Conservation (phyloP, 2,113 vertebrate species). For the Nyctereutes procyonoides region DNA sequence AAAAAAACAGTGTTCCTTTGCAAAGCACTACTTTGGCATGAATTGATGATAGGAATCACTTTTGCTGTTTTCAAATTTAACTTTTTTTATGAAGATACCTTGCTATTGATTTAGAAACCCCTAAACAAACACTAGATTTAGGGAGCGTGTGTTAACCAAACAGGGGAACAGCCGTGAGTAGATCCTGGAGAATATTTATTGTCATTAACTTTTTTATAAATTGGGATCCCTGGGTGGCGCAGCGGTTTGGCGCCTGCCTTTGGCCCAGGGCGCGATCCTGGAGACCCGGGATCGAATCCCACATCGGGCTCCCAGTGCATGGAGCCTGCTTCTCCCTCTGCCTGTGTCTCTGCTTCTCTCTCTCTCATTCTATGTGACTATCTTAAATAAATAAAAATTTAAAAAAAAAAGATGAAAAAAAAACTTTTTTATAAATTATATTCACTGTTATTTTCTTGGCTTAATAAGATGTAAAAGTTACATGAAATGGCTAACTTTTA, state of each 20-base stretch:
- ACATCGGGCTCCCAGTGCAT: too few relatives aligned
- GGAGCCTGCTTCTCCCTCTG: too few relatives aligned
- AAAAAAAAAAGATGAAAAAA: too few relatives aligned
- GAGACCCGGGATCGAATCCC: too few relatives aligned
- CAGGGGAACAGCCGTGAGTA: not conserved
- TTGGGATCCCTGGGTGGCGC: too few relatives aligned
- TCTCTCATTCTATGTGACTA: too few relatives aligned
- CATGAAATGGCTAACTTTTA: not conserved
- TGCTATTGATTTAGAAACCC: not conserved
- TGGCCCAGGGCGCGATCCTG: too few relatives aligned
- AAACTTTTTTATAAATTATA: not conserved
- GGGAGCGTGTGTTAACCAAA: not conserved
- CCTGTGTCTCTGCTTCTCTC: too few relatives aligned
- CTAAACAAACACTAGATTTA: not conserved
- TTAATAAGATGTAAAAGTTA: not conserved
- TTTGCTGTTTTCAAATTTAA: slow-evolving; percentile 26
- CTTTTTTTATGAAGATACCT: not conserved
- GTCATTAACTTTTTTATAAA: not conserved
- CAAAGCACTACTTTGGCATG: not conserved
- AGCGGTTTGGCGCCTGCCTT: too few relatives aligned
- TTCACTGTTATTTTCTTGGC: slow-evolving; percentile 1
- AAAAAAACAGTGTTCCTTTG: not conserved
- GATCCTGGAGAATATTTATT: not conserved
- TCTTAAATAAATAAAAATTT: too few relatives aligned
- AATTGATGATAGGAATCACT: not conserved